A percentile compares a stretch with the other conserved stretches of the same genome.
Evolutionary conservation across 2,113 vertebrate genomes (phyloP).

Genomic region (Phalacrocorax brasilianus): DNA sequence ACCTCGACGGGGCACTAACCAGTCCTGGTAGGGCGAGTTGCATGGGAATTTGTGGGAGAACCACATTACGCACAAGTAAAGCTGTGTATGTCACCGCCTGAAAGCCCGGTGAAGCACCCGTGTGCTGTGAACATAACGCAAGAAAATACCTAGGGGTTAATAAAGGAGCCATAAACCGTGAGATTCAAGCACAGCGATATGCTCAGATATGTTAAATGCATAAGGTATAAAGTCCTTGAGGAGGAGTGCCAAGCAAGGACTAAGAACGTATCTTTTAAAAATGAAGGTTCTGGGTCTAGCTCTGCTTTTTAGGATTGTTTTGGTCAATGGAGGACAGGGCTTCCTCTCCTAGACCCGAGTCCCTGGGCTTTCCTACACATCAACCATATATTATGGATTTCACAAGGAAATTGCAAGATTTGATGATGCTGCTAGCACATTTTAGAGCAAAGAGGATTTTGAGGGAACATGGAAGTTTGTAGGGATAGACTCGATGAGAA

Average conservation of each 20-base stretch:
- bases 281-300: background rate
- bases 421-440: background rate
- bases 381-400: accelerated
- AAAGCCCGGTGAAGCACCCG: background rate
- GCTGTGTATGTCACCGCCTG: background rate
- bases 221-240: background rate
- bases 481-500: accelerated
- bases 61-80: accelerated
- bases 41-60: background rate
- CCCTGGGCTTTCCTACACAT: background rate
- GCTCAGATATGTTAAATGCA: background rate
- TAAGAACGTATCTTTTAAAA: background rate
- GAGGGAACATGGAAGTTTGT: background rate
- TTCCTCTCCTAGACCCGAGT: background rate
- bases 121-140: accelerated
- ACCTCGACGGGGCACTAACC: accelerated
- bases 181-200: background rate
- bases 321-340: background rate
- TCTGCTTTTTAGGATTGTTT: background rate
- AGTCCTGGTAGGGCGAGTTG: background rate
- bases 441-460: background rate
- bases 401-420: background rate
- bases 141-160: background rate
- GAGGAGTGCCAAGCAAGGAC: background rate
- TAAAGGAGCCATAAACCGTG: background rate